Percentiles rank a stretch among this genome's conserved stretches.
phyloP scores from a whole-genome alignment of 2,113 vertebrate genomes.

The Carassius carassius region DNA sequence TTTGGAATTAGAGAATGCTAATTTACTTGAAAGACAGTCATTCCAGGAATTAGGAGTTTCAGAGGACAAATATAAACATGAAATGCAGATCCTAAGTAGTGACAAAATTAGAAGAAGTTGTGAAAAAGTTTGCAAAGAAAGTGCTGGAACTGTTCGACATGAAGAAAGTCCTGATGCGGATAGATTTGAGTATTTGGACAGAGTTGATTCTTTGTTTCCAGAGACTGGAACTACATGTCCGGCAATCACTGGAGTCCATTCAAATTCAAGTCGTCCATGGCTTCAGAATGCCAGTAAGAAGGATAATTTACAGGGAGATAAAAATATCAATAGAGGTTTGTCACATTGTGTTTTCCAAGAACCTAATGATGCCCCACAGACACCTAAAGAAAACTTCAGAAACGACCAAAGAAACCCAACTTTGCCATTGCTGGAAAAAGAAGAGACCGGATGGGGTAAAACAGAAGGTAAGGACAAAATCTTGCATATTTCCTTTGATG shows the following conservation, averaged over 20 bases:
- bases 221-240: background rate
- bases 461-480: constrained; percentile 35
- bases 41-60: background rate
- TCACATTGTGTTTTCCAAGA: background rate
- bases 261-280: background rate
- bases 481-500: background rate
- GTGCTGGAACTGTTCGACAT: background rate
- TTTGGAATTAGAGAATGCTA: background rate
- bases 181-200: constrained; percentile 2
- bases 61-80: background rate
- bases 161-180: background rate
- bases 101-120: background rate
- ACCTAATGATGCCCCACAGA: background rate
- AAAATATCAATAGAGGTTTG: constrained; percentile 11
- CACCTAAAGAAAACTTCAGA: background rate
- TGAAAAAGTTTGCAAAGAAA: background rate
- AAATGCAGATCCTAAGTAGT: background rate
- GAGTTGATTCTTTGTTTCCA: background rate
- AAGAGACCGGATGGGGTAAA: background rate
- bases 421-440: background rate
- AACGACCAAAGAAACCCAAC: background rate
- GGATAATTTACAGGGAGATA: background rate
- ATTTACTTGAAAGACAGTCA: constrained; percentile 18
- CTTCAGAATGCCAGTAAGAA: background rate
- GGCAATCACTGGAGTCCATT: background rate